These are phyloP conservation scores for Octonoba sinensis DNA, from an alignment of 2,888 invertebrate species.

Conservation along the genomic window DNA sequence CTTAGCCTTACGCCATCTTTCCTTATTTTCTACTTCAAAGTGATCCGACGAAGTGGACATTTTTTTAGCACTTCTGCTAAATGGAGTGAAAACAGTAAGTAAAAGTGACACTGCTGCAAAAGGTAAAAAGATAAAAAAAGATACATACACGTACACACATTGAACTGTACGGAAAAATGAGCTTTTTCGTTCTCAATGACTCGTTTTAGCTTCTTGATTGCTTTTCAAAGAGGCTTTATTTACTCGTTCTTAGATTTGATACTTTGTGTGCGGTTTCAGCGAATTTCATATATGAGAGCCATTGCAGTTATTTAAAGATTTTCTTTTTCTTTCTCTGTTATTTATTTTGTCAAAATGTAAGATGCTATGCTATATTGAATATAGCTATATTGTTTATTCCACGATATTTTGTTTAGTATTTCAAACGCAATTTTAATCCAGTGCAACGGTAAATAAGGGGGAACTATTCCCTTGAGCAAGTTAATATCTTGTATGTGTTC, in stretches of 20 bases:
- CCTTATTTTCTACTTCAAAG: constrained; percentile 47
- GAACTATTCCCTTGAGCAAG: too few species aligned
- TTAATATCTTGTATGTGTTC: too few species aligned
- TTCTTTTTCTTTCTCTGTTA: too few species aligned
- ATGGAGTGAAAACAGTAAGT: constrained; percentile 52
- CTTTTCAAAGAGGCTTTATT: constrained; percentile 27
- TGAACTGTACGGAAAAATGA: constrained; percentile 28
- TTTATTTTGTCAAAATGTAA: too few species aligned
- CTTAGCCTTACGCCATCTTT: constrained; percentile 1
- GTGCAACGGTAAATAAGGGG: too few species aligned
- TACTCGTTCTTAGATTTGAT: constrained; percentile 13
- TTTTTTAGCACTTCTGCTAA: constrained; percentile 41
- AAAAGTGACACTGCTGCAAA: constrained; percentile 27
- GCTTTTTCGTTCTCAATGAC: constrained; percentile 22
- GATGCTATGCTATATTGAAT: too few species aligned
- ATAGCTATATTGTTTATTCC: too few species aligned
- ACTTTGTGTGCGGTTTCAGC: constrained; percentile 18
- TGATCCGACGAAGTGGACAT: constrained; percentile 30
- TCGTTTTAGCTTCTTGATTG: constrained; percentile 27
- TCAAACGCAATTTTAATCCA: too few species aligned
- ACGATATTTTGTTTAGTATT: too few species aligned
- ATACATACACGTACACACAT: too few species aligned
- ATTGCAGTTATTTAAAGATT: neutral
- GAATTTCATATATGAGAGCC: constrained; percentile 18
- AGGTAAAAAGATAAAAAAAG: neutral